phyloP scores from a whole-genome alignment of 1,140 invertebrate genomes.

The Fragariocoptes setiger region DNA sequence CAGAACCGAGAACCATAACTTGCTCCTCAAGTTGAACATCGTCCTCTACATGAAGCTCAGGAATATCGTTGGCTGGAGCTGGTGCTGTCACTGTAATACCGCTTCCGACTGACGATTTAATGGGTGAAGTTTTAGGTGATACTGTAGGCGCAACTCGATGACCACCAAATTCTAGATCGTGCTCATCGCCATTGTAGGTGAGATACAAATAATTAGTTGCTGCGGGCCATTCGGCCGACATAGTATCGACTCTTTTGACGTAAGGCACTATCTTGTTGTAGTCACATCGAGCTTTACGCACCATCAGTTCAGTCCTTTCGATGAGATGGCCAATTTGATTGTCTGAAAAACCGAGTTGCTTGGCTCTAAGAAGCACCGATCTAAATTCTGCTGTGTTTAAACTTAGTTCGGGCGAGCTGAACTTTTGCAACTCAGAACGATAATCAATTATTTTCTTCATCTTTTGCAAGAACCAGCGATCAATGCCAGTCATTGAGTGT shows the following conservation, averaged over 20 bases:
- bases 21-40: neutral
- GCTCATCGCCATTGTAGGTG: conserved; percentile 60
- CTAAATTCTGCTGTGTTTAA: neutral
- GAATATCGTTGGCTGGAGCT: neutral
- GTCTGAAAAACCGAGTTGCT: conserved; percentile 83
- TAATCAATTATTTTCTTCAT: conserved; percentile 66
- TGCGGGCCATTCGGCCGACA: conserved; percentile 95
- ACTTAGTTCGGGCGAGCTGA: neutral
- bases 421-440: conserved; percentile 26
- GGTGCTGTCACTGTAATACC: neutral
- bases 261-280: conserved; percentile 31
- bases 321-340: conserved; percentile 67
- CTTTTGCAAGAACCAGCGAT: conserved; percentile 80
- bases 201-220: conserved; percentile 88
- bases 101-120: neutral
- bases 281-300: conserved; percentile 17
- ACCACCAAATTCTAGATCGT: conserved; percentile 50
- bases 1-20: conserved; percentile 38
- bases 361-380: conserved; percentile 35
- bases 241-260: conserved; percentile 96
- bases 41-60: neutral
- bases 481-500: conserved; percentile 78
- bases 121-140: neutral
- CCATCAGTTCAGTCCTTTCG: conserved; percentile 26
- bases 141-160: neutral